phyloP scores from a whole-genome alignment of 2,113 vertebrate genomes.

The Labrus mixtus region DNA sequence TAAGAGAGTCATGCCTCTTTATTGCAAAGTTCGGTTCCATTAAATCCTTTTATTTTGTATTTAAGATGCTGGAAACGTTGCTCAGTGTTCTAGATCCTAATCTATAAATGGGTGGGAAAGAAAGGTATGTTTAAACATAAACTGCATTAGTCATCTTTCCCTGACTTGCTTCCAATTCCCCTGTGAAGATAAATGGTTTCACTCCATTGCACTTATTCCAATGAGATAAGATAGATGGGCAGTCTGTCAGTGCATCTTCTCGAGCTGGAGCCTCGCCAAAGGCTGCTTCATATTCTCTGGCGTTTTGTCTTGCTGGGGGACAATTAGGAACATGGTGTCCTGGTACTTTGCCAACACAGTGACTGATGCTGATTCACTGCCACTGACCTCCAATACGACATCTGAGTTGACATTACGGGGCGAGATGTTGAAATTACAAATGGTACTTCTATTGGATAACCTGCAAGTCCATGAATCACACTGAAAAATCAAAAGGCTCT shows the following conservation, averaged over 20 bases:
- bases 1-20: neutral
- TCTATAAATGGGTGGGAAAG: slow-evolving; percentile 3
- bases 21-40: no score
- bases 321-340: slow-evolving; percentile 71
- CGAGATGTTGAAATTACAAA: slow-evolving; percentile 31
- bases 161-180: slow-evolving; percentile 45
- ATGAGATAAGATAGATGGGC: slow-evolving; percentile 59
- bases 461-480: slow-evolving; percentile 50
- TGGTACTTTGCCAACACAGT: slow-evolving; percentile 56
- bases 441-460: slow-evolving; percentile 30
- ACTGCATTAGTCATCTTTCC: slow-evolving; percentile 59
- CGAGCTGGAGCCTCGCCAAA: slow-evolving; percentile 44
- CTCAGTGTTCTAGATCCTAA: neutral
- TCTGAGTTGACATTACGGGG: slow-evolving; percentile 36
- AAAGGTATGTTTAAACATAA: slow-evolving; percentile 29
- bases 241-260: slow-evolving; percentile 38
- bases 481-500: slow-evolving; percentile 6
- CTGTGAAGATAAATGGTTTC: slow-evolving; percentile 59
- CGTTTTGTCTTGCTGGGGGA: slow-evolving; percentile 49
- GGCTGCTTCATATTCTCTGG: slow-evolving; percentile 54
- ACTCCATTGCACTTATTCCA: slow-evolving; percentile 64
- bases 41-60: neutral
- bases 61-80: slow-evolving; percentile 1
- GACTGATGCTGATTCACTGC: slow-evolving; percentile 58
- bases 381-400: slow-evolving; percentile 49